phyloP scores from a whole-genome alignment of 1,140 invertebrate genomes.

The Metopolophium dirhodum region DNA sequence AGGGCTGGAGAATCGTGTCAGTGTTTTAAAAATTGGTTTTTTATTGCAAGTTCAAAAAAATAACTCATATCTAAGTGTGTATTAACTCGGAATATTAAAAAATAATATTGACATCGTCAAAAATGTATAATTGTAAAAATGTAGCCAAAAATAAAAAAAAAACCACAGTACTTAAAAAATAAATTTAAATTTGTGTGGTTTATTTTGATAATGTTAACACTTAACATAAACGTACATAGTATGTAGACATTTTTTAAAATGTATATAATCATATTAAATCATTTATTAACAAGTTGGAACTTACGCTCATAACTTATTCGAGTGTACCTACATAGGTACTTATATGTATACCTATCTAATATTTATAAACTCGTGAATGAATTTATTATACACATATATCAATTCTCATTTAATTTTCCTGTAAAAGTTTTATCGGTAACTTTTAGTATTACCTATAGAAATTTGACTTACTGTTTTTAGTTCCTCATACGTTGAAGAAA shows the following conservation, averaged over 20 bases:
- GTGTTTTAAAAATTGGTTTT: too few species aligned
- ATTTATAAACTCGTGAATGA: neutral
- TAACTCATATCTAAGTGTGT: too few species aligned
- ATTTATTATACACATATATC: neutral
- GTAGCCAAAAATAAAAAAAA: neutral
- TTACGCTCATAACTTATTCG: neutral
- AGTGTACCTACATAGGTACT: too few species aligned
- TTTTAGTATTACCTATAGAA: too few species aligned
- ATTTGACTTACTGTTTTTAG: too few species aligned
- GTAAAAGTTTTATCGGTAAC: neutral
- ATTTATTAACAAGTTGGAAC: neutral
- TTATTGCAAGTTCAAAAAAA: too few species aligned
- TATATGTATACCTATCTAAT: neutral
- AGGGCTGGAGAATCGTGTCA: too few species aligned
- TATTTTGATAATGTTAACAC: neutral
- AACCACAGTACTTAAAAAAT: neutral
- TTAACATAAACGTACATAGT: neutral
- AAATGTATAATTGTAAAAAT: neutral
- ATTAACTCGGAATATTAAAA: too few species aligned
- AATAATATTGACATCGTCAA: too few species aligned
- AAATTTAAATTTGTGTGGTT: neutral
- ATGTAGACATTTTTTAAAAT: neutral
- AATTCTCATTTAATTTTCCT: neutral
- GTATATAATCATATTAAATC: neutral
- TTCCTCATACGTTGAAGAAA: too few species aligned